phyloP scores from a whole-genome alignment of 2,888 invertebrate genomes.

The Automeris io region DNA sequence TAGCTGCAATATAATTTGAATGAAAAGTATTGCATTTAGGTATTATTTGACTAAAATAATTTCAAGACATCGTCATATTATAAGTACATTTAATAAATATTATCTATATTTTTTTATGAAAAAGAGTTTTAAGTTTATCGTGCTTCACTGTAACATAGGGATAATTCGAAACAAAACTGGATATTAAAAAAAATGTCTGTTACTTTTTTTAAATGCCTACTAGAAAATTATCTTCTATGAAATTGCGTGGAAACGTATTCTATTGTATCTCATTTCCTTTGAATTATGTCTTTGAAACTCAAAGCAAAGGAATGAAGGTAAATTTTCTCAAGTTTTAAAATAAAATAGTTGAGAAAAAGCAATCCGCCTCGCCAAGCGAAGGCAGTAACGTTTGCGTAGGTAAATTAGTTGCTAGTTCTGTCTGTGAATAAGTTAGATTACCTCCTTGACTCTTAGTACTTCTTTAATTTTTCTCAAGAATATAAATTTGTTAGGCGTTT shows the following conservation, averaged over 20 bases:
- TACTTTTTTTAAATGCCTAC: too few species aligned
- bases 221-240: too few species aligned
- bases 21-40: too few species aligned
- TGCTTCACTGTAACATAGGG: too few species aligned
- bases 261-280: neutral
- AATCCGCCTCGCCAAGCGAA: slow-evolving; percentile 31
- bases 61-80: too few species aligned
- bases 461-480: slow-evolving; percentile 37
- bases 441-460: slow-evolving; percentile 35
- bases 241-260: neutral
- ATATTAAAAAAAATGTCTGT: too few species aligned
- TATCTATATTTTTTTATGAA: too few species aligned
- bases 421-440: slow-evolving; percentile 59
- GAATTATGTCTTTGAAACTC: neutral
- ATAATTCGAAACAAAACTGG: too few species aligned
- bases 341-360: slow-evolving; percentile 45
- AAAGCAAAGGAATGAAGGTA: slow-evolving; percentile 21
- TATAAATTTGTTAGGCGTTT: neutral
- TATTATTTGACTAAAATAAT: too few species aligned
- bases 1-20: too few species aligned
- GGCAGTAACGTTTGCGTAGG: slow-evolving; percentile 42
- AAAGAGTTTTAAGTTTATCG: too few species aligned
- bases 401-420: slow-evolving; percentile 54
- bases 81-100: too few species aligned
- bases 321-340: slow-evolving; percentile 38